A percentile compares a stretch with the other conserved stretches of the same genome.
These are phyloP conservation scores for Clistopyga incitator DNA, from an alignment of 2,888 invertebrate species.

Conservation along the genomic window DNA sequence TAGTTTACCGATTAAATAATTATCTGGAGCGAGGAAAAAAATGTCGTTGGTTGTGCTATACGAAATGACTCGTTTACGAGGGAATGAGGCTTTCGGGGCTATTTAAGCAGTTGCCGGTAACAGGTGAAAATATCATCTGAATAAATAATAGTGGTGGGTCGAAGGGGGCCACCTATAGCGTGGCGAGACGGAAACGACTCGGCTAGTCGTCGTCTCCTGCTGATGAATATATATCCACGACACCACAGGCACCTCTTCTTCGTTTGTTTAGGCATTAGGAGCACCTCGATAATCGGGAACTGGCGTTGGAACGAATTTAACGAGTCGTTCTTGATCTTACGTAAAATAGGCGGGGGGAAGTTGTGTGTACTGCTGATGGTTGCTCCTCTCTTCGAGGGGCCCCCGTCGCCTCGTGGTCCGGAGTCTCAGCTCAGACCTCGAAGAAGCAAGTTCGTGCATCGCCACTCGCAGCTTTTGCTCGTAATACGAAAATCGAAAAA, in stretches of 20 bases:
- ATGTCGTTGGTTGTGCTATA: background rate
- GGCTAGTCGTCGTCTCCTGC: background rate
- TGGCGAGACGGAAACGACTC: conserved; percentile 15
- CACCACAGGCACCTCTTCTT: conserved; percentile 38
- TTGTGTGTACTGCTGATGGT: background rate
- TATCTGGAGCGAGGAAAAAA: conserved; percentile 23
- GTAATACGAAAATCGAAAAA: no score
- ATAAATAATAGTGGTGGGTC: conserved; percentile 70
- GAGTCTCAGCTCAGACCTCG: conserved; percentile 48
- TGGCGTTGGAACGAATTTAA: conserved; percentile 72
- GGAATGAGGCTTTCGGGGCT: conserved; percentile 48
- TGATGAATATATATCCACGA: conserved; percentile 5
- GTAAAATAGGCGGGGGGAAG: conserved; percentile 61
- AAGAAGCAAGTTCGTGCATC: conserved; percentile 40
- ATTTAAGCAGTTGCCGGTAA: conserved; percentile 78
- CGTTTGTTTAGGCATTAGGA: conserved; percentile 74
- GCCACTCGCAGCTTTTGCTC: background rate
- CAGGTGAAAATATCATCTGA: conserved; percentile 78
- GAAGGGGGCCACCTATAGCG: conserved; percentile 2
- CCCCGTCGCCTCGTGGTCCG: conserved; percentile 30
- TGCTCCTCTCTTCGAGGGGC: background rate
- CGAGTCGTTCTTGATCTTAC: conserved; percentile 71
- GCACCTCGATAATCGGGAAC: conserved; percentile 71
- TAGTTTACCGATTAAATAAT: background rate
- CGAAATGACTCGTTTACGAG: conserved; percentile 27